Conservation (phyloP, 2,113 vertebrate genomes). For the Rana temporaria region DNA sequence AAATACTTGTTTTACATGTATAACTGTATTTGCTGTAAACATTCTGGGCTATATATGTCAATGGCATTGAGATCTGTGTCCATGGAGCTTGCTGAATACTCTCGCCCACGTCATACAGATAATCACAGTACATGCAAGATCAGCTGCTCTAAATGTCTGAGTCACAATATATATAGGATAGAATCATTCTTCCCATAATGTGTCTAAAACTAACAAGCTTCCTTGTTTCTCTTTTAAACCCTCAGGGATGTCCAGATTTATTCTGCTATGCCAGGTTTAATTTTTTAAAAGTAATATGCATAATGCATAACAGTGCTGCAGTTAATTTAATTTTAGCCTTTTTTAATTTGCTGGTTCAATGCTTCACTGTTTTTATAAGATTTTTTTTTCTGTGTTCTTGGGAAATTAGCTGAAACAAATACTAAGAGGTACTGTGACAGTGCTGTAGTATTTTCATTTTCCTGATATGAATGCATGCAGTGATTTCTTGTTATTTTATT, state of each 20-base stretch:
- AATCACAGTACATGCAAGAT: neutral
- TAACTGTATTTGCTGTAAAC: too few relatives aligned
- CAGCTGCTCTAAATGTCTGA: neutral
- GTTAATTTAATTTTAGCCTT: slow-evolving; percentile 68
- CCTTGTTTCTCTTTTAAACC: slow-evolving; percentile 59
- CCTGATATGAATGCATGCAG: slow-evolving; percentile 30
- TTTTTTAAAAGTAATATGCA: slow-evolving; percentile 66
- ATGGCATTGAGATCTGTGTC: neutral
- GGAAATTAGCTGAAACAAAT: slow-evolving; percentile 50
- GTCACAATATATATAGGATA: neutral
- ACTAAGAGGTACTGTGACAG: neutral
- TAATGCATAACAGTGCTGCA: slow-evolving; percentile 62
- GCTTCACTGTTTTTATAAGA: slow-evolving; percentile 57
- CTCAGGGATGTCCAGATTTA: slow-evolving; percentile 62
- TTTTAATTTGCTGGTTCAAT: slow-evolving; percentile 63
- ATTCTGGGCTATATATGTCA: too few relatives aligned
- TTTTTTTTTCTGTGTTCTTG: slow-evolving; percentile 58
- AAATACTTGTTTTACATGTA: too few relatives aligned
- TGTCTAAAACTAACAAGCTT: slow-evolving; percentile 56
- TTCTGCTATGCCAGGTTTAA: slow-evolving; percentile 61
- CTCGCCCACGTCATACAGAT: neutral
- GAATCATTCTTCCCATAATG: slow-evolving; percentile 35
- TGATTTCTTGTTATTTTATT: slow-evolving; percentile 61
- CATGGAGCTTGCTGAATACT: neutral
- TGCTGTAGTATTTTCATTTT: slow-evolving; percentile 58